These are phyloP conservation scores for Drosophila multiciliata DNA, from an alignment of 2,888 invertebrate genomes.

Conservation along the genomic window DNA sequence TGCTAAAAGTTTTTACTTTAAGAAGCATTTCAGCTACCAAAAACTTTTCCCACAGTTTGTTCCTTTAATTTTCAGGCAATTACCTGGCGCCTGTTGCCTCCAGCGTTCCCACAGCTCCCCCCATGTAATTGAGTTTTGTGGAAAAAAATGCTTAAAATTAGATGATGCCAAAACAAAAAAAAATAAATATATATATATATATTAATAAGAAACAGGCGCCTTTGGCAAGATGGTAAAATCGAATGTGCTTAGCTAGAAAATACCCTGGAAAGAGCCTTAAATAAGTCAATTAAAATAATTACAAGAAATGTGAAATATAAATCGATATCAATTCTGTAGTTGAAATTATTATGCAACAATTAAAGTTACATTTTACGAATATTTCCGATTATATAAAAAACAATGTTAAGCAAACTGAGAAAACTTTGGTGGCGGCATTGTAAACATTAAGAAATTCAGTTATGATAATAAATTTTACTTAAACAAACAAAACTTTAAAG, in stretches of 20 bases:
- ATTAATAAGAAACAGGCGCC: constrained; percentile 30
- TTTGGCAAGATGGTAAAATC: neutral
- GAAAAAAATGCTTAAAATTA: constrained; percentile 64
- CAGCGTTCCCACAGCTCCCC: constrained; percentile 18
- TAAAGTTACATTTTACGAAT: neutral
- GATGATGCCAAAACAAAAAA: constrained; percentile 39
- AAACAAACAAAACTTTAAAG: neutral
- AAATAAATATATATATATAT: neutral
- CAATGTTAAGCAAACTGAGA: neutral
- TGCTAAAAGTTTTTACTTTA: constrained; percentile 53
- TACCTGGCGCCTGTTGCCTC: constrained; percentile 51
- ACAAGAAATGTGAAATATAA: neutral
- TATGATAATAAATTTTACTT: neutral
- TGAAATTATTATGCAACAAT: neutral
- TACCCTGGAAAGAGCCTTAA: constrained; percentile 11
- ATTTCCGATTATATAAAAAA: neutral
- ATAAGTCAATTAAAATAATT: neutral
- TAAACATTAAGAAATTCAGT: neutral
- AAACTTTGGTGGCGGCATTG: neutral
- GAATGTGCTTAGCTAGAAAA: neutral
- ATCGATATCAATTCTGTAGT: neutral
- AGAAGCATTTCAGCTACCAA: neutral
- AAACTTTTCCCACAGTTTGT: constrained; percentile 3
- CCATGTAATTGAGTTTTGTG: constrained; percentile 69
- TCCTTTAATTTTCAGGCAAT: constrained; percentile 69